Percentiles rank a stretch among this genome's conserved stretches.
These are phyloP conservation scores for Pteronotus mesoamericanus DNA, from an alignment of 2,797 vertebrate genomes.

Conservation along the genomic window DNA sequence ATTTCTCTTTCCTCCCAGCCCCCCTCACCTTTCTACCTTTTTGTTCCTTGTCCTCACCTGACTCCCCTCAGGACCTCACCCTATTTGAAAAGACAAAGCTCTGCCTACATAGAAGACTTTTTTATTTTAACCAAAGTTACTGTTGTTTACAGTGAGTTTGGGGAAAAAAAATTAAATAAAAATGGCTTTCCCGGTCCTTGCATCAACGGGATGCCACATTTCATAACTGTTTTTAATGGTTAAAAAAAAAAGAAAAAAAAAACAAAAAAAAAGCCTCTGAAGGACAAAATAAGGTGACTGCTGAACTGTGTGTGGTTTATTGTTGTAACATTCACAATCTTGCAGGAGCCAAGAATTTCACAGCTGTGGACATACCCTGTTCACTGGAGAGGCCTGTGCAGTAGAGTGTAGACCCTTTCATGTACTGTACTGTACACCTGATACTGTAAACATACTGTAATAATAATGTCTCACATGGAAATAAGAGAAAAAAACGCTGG, in stretches of 20 bases:
- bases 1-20: constrained; percentile 57
- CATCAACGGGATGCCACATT: constrained; percentile 85
- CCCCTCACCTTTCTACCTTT: constrained; percentile 12
- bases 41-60: constrained; percentile 67
- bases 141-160: constrained; percentile 99
- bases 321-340: constrained; percentile 93
- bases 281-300: constrained; percentile 90
- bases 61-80: constrained; percentile 80
- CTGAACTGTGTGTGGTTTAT: constrained; percentile 93
- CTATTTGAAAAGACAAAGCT: constrained; percentile 90
- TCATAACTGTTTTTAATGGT: constrained; percentile 88
- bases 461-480: constrained; percentile 96
- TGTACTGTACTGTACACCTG: constrained; percentile 94
- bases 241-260: constrained; percentile 62
- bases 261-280: constrained; percentile 78
- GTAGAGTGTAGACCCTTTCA: constrained; percentile 97
- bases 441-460: constrained; percentile 98
- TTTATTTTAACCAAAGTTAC: constrained; percentile 99
- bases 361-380: constrained; percentile 91
- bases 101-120: constrained; percentile 92
- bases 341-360: constrained; percentile 89
- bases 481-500: constrained; percentile 86
- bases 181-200: constrained; percentile 89
- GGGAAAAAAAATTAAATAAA: constrained; percentile 86
- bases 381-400: constrained; percentile 94